Percentiles rank a stretch among this genome's conserved stretches.
These are phyloP conservation scores for Hexactinellida sp. DNA, from an alignment of 37 sponge, comb jelly and placozoan species.

Conservation along the genomic window DNA sequence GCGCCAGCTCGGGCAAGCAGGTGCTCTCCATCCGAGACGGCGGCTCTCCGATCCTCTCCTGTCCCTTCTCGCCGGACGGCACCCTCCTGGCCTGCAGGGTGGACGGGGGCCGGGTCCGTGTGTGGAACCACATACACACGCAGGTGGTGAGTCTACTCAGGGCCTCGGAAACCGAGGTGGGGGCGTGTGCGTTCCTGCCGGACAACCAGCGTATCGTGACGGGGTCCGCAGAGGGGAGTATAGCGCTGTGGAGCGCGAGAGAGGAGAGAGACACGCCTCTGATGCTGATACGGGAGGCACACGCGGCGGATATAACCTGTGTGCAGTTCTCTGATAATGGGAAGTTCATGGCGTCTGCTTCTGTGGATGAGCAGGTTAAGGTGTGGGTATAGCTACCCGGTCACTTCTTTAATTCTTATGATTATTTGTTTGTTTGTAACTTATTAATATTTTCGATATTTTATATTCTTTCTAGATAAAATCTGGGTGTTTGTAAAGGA, in stretches of 20 bases:
- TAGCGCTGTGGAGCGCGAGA: constrained; percentile 38
- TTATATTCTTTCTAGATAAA: too few relatives aligned
- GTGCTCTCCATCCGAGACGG: constrained; percentile 38
- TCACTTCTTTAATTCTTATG: not conserved
- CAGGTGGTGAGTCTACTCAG: constrained; percentile 41
- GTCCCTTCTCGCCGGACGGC: constrained; percentile 61
- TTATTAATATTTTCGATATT: too few relatives aligned
- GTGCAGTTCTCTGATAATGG: constrained; percentile 39
- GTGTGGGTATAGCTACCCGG: constrained; percentile 36
- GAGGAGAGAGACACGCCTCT: constrained; percentile 6
- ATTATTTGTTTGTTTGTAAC: too few relatives aligned
- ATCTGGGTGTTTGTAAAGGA: too few relatives aligned
- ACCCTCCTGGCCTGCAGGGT: constrained; percentile 51
- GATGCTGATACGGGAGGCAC: constrained; percentile 34
- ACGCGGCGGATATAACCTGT: constrained; percentile 43
- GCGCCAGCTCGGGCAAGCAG: constrained; percentile 42
- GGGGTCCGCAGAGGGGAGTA: constrained; percentile 44
- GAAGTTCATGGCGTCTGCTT: constrained; percentile 43
- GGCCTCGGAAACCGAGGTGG: constrained; percentile 32
- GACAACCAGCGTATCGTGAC: constrained; percentile 47
- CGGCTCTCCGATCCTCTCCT: constrained; percentile 34
- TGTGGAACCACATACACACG: constrained; percentile 40
- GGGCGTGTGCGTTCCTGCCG: constrained; percentile 48
- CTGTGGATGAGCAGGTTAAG: constrained; percentile 31
- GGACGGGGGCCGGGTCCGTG: constrained; percentile 47